phyloP scores from a whole-genome alignment of 2,797 vertebrate genomes.

The Peromyscus aztecus region DNA sequence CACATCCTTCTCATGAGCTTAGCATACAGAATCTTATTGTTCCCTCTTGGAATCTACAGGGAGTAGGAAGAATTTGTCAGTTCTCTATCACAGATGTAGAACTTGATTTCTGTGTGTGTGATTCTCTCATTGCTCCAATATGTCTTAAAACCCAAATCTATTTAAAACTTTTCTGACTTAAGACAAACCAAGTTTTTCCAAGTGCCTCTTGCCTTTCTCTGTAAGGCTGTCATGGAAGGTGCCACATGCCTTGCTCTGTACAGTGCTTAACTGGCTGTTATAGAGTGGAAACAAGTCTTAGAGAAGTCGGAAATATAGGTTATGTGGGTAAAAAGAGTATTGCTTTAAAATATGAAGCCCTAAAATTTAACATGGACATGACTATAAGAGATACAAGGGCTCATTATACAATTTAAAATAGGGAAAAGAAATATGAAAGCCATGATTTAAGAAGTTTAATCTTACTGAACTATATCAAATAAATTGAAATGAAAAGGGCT shows the following conservation, averaged over 20 bases:
- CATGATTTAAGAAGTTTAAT: background rate
- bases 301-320: background rate
- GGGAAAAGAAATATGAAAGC: background rate
- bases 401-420: slow-evolving; percentile 15
- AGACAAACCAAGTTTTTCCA: background rate
- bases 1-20: background rate
- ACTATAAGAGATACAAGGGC: background rate
- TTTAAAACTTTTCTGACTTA: background rate
- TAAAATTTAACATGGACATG: background rate
- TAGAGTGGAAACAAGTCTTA: background rate
- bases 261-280: background rate
- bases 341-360: background rate
- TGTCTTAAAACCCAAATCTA: background rate
- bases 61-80: background rate
- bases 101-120: background rate
- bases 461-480: background rate
- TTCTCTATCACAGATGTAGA: background rate
- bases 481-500: background rate
- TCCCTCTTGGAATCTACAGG: background rate
- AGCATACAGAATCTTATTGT: background rate
- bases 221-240: background rate
- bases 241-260: background rate
- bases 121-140: background rate
- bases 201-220: background rate
- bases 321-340: background rate